phyloP scores from a whole-genome alignment of 2,888 invertebrate genomes.

The Chouioia cunea region DNA sequence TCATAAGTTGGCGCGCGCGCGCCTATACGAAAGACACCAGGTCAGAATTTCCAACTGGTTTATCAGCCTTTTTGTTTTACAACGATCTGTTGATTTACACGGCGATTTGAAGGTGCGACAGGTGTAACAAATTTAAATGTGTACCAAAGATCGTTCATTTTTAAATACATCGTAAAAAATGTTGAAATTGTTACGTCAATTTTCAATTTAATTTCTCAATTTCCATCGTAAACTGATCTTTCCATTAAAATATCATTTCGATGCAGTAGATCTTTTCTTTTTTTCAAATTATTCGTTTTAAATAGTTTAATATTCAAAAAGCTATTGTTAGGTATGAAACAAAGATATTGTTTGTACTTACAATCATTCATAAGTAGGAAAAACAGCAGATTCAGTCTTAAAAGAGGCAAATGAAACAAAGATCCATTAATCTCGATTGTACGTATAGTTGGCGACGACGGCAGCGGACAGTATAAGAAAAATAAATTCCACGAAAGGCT shows the following conservation, averaged over 20 bases:
- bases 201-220: no score
- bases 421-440: conserved; percentile 45
- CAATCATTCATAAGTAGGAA: conserved; percentile 27
- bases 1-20: conserved; percentile 14
- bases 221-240: no score
- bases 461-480: conserved; percentile 32
- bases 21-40: conserved; percentile 18
- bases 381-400: not conserved
- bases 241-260: no score
- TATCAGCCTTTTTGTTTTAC: not conserved
- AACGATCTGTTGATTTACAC: conserved; percentile 18
- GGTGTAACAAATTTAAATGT: conserved; percentile 35
- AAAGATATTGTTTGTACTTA: not conserved
- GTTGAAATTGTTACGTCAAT: no score
- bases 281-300: no score
- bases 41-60: conserved; percentile 20
- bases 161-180: no score
- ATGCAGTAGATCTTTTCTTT: no score
- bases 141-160: conserved; percentile 5
- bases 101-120: not conserved
- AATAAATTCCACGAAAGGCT: conserved; percentile 42
- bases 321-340: no score
- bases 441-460: not conserved
- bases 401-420: conserved; percentile 32
- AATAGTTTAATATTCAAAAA: no score